Base-by-base conservation (phyloP, 2,888 invertebrate species). In the Steinernema hermaphroditum region DNA sequence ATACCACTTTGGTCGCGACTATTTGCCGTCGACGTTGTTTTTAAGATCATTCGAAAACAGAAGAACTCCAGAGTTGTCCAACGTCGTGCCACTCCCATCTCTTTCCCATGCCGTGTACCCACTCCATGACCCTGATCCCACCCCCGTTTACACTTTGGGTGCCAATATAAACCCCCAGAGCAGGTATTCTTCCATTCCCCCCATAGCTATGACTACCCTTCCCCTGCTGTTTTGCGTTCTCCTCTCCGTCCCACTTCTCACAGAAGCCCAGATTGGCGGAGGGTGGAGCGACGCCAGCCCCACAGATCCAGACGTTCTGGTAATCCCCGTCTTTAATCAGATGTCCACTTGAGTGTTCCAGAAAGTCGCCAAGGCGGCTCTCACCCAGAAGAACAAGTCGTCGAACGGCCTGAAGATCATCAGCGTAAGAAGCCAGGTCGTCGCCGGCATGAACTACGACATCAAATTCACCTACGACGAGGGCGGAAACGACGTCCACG, bases 381-480 rank as follows among this genome's bases (percentile, higher is more conserved):
- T 46, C 9, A n/a, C 46, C 16, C 46, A 46, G 46, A 16, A 46
- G n/a, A 46, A 46, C 54, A 54, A 54, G 54, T 54, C 54, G 27
- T 6, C 54, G 2, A 54, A 54, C 16, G 54, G 54, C 14, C 54
- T 54, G 6, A 54, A 54, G 22, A 54, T 54, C 54, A 27, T 54
- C 54, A 54, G 54, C 54, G 54, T 27, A 2, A 22, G 27, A 16
- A 9, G 27, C 24, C 54, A 54, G 16, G 54, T 54, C 54, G 54
- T 54, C 24, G 27, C 24, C 2, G 54, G 54, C 6, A 54, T 54
- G 24, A 9, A 24, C 12, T 54, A 54, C 54, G 54, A 22, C 27
- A 54, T 54, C 27, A 54, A 54, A 16, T 54, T 54, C 54, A 54
- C 54, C 54, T 54, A 54, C 54, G 27, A 9, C 2, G 54, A 54